A percentile compares a stretch with the other conserved stretches of the same genome.
These are phyloP conservation scores for Agapostemon virescens DNA, from an alignment of 2,888 invertebrate species.

Conservation along the genomic window DNA sequence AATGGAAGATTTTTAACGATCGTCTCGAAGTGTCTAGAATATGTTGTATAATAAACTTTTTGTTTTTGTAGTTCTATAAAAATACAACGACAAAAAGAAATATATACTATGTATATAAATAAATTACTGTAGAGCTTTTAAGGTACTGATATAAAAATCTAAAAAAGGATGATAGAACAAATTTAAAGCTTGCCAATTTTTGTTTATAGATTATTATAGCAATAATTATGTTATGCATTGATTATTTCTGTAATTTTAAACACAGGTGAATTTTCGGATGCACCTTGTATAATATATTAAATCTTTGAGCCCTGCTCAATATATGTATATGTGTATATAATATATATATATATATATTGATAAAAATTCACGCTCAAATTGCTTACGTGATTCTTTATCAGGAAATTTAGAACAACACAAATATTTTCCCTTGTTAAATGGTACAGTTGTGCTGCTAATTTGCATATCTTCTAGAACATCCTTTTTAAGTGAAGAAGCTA, in stretches of 20 bases:
- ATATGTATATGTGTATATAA: constrained; percentile 13
- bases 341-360: not conserved
- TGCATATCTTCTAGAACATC: too few species aligned
- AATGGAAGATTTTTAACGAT: constrained; percentile 39
- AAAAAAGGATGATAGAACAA: constrained; percentile 13
- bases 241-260: constrained; percentile 59
- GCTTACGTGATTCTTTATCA: too few species aligned
- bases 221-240: constrained; percentile 37
- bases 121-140: constrained; percentile 57
- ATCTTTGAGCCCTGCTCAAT: constrained; percentile 29
- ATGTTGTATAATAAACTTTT: constrained; percentile 60
- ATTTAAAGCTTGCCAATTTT: constrained; percentile 39
- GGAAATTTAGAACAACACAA: too few species aligned
- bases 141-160: constrained; percentile 44
- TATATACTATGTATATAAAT: constrained; percentile 50
- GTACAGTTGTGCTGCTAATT: too few species aligned
- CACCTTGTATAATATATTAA: constrained; percentile 34
- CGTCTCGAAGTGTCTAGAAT: constrained; percentile 49
- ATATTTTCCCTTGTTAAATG: too few species aligned
- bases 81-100: constrained; percentile 56
- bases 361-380: too few species aligned
- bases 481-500: too few species aligned
- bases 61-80: constrained; percentile 61
- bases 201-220: constrained; percentile 40
- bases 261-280: constrained; percentile 15